Percentiles rank a stretch among this genome's conserved stretches.
phyloP scores from a whole-genome alignment of 1,140 invertebrate species.

The Zaprionus capensis region DNA sequence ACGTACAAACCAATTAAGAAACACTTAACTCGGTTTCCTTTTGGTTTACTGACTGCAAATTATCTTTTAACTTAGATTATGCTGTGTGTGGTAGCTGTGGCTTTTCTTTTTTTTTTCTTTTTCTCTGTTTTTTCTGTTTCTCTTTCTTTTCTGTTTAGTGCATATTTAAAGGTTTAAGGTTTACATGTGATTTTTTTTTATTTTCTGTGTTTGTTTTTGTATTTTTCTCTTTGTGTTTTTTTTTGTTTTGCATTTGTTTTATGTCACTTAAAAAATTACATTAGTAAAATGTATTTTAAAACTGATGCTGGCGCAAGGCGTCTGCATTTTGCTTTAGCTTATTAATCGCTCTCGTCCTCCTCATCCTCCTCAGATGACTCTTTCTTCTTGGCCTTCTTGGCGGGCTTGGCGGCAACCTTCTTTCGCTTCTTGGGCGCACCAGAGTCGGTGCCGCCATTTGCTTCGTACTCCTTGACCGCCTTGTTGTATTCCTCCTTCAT shows the following conservation, averaged over 20 bases:
- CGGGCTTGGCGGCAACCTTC: constrained; percentile 84
- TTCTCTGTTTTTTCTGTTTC: constrained; percentile 41
- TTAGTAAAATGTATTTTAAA: constrained; percentile 83
- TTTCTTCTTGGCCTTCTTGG: constrained; percentile 85
- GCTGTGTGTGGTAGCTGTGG: constrained; percentile 51
- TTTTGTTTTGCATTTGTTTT: constrained; percentile 57
- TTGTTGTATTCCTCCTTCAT: constrained; percentile 94
- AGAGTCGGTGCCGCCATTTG: constrained; percentile 87
- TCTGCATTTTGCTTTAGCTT: constrained; percentile 27
- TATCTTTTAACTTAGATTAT: constrained; percentile 69
- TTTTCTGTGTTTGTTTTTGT: constrained; percentile 44
- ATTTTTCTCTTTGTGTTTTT: constrained; percentile 54
- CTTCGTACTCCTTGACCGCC: constrained; percentile 95
- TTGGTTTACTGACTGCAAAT: constrained; percentile 61
- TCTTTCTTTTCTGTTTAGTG: constrained; percentile 59
- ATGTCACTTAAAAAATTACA: constrained; percentile 82
- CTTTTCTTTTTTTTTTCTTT: constrained; percentile 40
- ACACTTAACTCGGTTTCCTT: constrained; percentile 48
- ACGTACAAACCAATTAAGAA: constrained; percentile 76
- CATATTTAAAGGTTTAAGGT: constrained; percentile 74
- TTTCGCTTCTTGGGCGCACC: constrained; percentile 85
- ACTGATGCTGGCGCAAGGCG: constrained; percentile 61
- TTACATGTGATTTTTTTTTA: constrained; percentile 55
- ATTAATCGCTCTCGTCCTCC: constrained; percentile 82
- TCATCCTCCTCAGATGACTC: constrained; percentile 82